These are phyloP conservation scores for Parambassis ranga DNA, from an alignment of 2,797 vertebrate genomes.

Conservation along the genomic window DNA sequence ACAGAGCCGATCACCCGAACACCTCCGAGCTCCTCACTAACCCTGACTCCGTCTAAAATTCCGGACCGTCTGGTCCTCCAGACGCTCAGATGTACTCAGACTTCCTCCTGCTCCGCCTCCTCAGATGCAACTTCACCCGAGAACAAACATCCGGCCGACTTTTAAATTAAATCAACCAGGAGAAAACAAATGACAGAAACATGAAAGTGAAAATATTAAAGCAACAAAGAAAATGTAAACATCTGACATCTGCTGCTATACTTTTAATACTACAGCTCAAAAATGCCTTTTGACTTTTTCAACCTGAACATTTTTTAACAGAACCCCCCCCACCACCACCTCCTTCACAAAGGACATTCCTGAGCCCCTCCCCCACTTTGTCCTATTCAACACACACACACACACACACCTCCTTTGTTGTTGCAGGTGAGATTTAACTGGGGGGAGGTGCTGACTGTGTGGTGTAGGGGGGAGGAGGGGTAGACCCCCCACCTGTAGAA, in stretches of 20 bases:
- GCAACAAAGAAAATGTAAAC: no score
- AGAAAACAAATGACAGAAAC: neutral
- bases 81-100: no score
- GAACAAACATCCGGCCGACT: rapidly evolving
- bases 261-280: no score
- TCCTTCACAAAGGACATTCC: constrained; percentile 61
- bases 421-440: constrained; percentile 10
- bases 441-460: neutral
- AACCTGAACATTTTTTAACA: no score
- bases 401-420: neutral
- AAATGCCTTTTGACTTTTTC: no score
- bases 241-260: no score
- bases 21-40: neutral
- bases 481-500: constrained; percentile 51
- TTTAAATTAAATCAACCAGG: neutral
- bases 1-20: neutral
- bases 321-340: neutral
- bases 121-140: neutral
- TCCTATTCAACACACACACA: neutral
- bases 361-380: neutral
- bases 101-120: neutral
- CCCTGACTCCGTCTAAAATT: no score
- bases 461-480: neutral
- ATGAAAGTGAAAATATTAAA: neutral
- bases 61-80: neutral